These are phyloP conservation scores for Characodon lateralis DNA, from an alignment of 2,797 vertebrate species.

Conservation along the genomic window DNA sequence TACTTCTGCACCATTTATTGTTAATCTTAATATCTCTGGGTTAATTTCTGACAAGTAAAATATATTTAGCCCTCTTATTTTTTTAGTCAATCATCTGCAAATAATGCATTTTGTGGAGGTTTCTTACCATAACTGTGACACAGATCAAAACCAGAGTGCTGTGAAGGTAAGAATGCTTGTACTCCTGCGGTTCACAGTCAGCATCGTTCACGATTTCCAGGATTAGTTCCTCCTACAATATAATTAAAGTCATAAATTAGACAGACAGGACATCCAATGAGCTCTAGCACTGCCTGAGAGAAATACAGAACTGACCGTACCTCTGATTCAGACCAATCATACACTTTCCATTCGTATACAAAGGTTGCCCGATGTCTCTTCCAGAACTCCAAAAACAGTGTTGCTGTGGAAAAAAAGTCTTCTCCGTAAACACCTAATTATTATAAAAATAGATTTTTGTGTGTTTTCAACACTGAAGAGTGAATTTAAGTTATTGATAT, in stretches of 20 bases:
- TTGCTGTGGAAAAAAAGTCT: slow-evolving; percentile 78
- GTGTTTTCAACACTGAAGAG: not conserved
- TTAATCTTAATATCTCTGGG: not conserved
- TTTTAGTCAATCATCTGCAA: not conserved
- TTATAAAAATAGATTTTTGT: not conserved
- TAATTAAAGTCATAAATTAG: slow-evolving; percentile 22
- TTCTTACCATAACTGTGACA: slow-evolving; percentile 84
- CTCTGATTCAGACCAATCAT: slow-evolving; percentile 92
- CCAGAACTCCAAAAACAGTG: slow-evolving; percentile 95
- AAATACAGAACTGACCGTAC: slow-evolving; percentile 67
- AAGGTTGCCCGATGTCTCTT: slow-evolving; percentile 86
- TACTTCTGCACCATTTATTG: not conserved
- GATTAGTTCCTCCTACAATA: slow-evolving; percentile 88
- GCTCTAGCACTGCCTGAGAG: not conserved
- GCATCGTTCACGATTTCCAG: slow-evolving; percentile 84
- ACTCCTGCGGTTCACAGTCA: slow-evolving; percentile 61
- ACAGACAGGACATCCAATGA: not conserved
- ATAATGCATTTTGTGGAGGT: slow-evolving; percentile 2
- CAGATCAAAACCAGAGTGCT: slow-evolving; percentile 84
- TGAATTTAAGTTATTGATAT: not conserved
- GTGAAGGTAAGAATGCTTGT: slow-evolving; percentile 87
- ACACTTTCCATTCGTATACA: slow-evolving; percentile 88
- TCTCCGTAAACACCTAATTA: not conserved
- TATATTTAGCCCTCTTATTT: not conserved
- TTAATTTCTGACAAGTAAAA: not conserved